Conservation (phyloP, 2,797 vertebrate species). For the Sebastes reedi region DNA sequence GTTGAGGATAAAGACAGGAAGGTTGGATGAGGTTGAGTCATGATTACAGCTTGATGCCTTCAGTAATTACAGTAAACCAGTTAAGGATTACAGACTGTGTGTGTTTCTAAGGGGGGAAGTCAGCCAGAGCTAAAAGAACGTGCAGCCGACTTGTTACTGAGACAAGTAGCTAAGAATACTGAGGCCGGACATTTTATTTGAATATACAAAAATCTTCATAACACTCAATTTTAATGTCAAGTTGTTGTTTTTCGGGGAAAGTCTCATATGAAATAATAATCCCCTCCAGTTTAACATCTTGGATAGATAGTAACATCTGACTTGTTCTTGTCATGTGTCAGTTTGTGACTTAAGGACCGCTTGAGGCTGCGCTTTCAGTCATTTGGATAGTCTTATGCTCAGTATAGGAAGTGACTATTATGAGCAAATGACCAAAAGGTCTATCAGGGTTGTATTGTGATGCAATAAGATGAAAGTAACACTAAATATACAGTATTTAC, state of each 20-base stretch:
- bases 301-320: neutral
- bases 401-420: neutral
- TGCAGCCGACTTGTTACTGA: neutral
- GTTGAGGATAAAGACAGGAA: neutral
- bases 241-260: neutral
- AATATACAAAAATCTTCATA: neutral
- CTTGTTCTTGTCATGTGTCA: neutral
- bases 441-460: neutral
- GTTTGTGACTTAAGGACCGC: neutral
- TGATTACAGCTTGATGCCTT: slow-evolving; percentile 58
- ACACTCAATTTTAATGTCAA: neutral
- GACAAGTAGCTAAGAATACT: neutral
- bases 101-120: slow-evolving; percentile 4
- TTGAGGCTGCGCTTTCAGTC: neutral
- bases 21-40: slow-evolving; percentile 32
- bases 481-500: neutral
- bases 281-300: neutral
- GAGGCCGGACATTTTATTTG: neutral
- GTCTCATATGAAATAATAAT: neutral
- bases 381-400: neutral
- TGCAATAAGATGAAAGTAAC: neutral
- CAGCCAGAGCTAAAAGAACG: slow-evolving; percentile 20
- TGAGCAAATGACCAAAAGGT: neutral
- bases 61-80: slow-evolving; percentile 72
- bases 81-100: slow-evolving; percentile 56